Base-by-base conservation (phyloP, 2,113 vertebrate genomes). In the Zingel zingel region DNA sequence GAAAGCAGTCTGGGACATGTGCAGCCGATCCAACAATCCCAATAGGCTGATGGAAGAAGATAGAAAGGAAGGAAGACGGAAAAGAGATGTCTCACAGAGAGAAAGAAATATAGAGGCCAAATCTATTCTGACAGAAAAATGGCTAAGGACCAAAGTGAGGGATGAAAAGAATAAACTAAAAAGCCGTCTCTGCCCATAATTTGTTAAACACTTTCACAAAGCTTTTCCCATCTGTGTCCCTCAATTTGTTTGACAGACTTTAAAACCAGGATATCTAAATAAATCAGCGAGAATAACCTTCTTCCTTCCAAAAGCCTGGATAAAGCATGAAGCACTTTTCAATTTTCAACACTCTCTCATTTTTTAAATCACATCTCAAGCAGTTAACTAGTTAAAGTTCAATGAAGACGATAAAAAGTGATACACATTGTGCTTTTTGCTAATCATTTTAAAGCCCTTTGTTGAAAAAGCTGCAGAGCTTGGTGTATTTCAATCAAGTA, bases 1-100 rank as follows among this genome's bases (percentile, higher is more conserved):
- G 92, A 93, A 94, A 94, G 89, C 90, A 89, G 91, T 84, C 88
- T 86, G 89, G 82, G 91, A 91, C 78, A 58, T 84, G 85, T 66
- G 82, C 86, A 89, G 91, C 81, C 68, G 76, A 84, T 90, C 89
- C 87, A 68, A 76, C 45, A 6, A 69, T 90, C 91, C 89, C 90
- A 88, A 30, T n/a, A 84, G 90, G 71, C 82, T 70, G 85, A 87
- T 87, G 85, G 83, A 36, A 77, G 74, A 62, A 69, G 75, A 89
- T 79, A 82, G 74, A 76, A 82, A 78, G 65, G 72, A 74, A 27
- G 64, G 74, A 87, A 90, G 66, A 70, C 61, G 59, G 64, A 23
- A 61, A 72, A 82, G 74, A 63, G 77, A 82, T 39, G 65, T 84
- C 81, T 86, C 76, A 77, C 67, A 81, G 73, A 82, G 68, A 65